Evolutionary conservation across 2,888 invertebrate genomes (phyloP).

Genomic region (Drosophila formosana): DNA sequence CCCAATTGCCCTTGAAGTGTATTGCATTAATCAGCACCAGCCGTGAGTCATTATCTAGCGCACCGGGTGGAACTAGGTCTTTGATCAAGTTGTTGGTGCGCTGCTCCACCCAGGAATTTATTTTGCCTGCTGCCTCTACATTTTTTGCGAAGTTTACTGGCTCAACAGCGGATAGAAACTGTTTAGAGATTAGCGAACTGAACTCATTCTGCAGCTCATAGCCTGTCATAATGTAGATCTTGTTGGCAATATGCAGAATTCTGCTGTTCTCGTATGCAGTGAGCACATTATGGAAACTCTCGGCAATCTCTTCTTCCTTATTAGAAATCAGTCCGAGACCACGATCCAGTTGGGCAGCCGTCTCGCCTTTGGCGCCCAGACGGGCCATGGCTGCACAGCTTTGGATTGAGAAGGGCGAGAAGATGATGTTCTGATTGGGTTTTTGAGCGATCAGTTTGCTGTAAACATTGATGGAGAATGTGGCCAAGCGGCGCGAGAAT

Average conservation of each 20-base stretch:
- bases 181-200: conserved; percentile 87
- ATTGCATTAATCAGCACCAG: conserved; percentile 93
- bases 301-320: conserved; percentile 65
- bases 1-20: conserved; percentile 94
- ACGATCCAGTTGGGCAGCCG: conserved; percentile 87
- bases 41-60: conserved; percentile 86
- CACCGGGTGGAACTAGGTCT: conserved; percentile 88
- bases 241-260: conserved; percentile 89
- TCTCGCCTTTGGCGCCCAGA: conserved; percentile 89
- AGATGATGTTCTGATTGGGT: conserved; percentile 88
- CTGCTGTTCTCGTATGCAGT: conserved; percentile 72
- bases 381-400: conserved; percentile 90
- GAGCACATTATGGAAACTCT: conserved; percentile 75
- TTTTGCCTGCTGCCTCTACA: conserved; percentile 86
- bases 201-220: conserved; percentile 87
- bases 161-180: conserved; percentile 89
- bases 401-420: conserved; percentile 92
- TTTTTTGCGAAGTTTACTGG: conserved; percentile 88
- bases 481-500: conserved; percentile 63
- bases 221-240: conserved; percentile 88
- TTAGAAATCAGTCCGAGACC: conserved; percentile 86
- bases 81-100: conserved; percentile 93
- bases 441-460: conserved; percentile 66
- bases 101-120: conserved; percentile 93
- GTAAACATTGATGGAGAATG: conserved; percentile 66